Base-by-base conservation (phyloP, 2,113 vertebrate genomes). In the Polypterus bichir region DNA sequence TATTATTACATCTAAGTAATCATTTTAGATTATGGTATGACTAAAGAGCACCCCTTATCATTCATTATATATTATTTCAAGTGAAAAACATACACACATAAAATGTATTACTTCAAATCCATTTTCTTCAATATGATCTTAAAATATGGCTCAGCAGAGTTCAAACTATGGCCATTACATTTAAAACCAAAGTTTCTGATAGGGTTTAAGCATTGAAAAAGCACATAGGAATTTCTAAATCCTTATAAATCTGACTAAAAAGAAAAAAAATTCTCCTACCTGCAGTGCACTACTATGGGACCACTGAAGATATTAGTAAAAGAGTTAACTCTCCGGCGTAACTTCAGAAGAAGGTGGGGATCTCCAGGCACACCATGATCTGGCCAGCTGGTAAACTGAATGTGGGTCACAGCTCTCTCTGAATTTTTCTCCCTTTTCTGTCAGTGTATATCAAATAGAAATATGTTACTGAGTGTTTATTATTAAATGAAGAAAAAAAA, bases 321-420 rank as follows among this genome's bases (percentile, higher is more conserved):
- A 44, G 89, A 77, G 0, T 94, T 98, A 67, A 99, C 93, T 49
- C 95, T 84, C 44, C 91, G 79, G 3, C 94, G 82, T 10, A 99
- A 82, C 64, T 92, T 97, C 56, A 99, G 91, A 7, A 99, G 92
- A 53, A 96, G 87, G 64, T 94, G 87, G 0, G 96, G 83, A 44
- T 99, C 93, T 1, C 85, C 87, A 0, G 96, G 96, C 0, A 99
- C 92, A 0, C 96, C 96, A 0, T 99, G 96, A 68, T 99, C 96
- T 0, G 96, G 96, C 96, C 96, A 99, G 59, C 93, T 94, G 62
- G 82, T 92, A 74, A 98, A 99, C 73, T 99, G 96, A 70, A 99
- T 93, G 59, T 99, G 96, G 5, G 92, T 97, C 65, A 99, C 86
- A 46, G 91, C 90, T 67, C 96, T 84, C 65, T 92, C 91, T 1